Evolutionary conservation across 1,140 invertebrate species (phyloP), one percentile per base, ranked within the genome.

Genomic region (Drosophila oshimai): DNA sequence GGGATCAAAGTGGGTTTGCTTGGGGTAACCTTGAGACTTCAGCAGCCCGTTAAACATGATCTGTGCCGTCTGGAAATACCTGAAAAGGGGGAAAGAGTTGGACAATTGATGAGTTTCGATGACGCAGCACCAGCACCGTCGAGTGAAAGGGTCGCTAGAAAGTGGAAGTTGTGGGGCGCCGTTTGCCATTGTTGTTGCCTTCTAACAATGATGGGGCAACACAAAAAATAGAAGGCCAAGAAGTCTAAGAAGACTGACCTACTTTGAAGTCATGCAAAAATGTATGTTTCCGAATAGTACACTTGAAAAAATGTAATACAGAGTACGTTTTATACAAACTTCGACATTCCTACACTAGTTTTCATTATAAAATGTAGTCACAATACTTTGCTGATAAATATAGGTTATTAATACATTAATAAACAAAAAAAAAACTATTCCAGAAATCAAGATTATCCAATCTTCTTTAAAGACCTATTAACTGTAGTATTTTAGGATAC

Each of bases 41-140:
- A 97, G 88, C 80, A 95, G 95, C 50, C 94, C 94, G 87, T 97
- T 97, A 12, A 94, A 92, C 46, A 96, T 92, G 70, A 95, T 94
- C 76, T 96, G 94, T 0, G 92, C 93, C 0, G 94, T 95, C 41
- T 92, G 90, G 36, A 96, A 79, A 75, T 96, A 96, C 65, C 95
- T 95, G 91, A 51, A 69, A 57, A 37, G 67, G 36, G 20, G 42
- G 24, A 41, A 41, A 67, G 60, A 64, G 28, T 45, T 39, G 24
- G 54, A 53, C 49, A 70, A 78, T 51, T 60, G 49, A 74, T 71
- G 64, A 72, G 57, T 46, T 62, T 54, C 15, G 39, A 86, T 84
- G 80, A 84, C 75, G 60, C 81, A 75, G 74, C 83, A 80, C 49
- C 42, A 7, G 29, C 37, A 7, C 10, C 45, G 58, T 20, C 54